Percentiles rank a stretch among this genome's conserved stretches.
These are phyloP conservation scores for Drosophila kohkoa DNA, from an alignment of 1,140 invertebrate species.

Conservation along the genomic window DNA sequence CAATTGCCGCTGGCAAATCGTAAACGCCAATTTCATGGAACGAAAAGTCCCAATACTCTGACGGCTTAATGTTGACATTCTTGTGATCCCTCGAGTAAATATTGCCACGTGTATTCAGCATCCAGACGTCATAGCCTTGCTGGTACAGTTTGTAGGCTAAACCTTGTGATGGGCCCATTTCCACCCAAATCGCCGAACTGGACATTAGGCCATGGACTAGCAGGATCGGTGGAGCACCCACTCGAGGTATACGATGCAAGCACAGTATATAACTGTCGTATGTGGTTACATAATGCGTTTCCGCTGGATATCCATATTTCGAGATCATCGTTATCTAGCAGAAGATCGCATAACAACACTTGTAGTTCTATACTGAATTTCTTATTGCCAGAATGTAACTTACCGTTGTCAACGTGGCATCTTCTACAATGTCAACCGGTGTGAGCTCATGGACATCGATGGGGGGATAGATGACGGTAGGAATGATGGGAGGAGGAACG, in stretches of 20 bases:
- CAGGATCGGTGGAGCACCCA: slow-evolving; percentile 84
- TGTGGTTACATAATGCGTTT: slow-evolving; percentile 85
- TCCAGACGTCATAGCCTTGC: slow-evolving; percentile 89
- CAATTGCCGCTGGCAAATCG: slow-evolving; percentile 89
- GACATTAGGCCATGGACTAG: slow-evolving; percentile 88
- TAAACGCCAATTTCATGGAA: slow-evolving; percentile 90
- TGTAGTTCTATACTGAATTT: too few species aligned
- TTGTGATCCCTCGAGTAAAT: slow-evolving; percentile 87
- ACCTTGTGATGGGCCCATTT: slow-evolving; percentile 85
- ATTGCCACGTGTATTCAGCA: slow-evolving; percentile 90
- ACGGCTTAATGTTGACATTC: slow-evolving; percentile 66
- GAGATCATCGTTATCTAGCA: slow-evolving; percentile 72
- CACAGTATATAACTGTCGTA: slow-evolving; percentile 86
- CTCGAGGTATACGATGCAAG: slow-evolving; percentile 80
- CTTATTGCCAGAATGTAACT: background rate
- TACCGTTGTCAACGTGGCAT: slow-evolving; percentile 14
- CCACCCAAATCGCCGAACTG: slow-evolving; percentile 86
- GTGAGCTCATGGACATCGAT: background rate
- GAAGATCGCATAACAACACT: too few species aligned
- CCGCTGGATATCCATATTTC: slow-evolving; percentile 86
- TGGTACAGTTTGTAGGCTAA: slow-evolving; percentile 88
- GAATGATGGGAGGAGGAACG: too few species aligned
- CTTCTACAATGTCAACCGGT: background rate
- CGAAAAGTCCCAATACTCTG: slow-evolving; percentile 85
- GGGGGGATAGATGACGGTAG: too few species aligned